These are phyloP conservation scores for Acanthosepion lycidas DNA, from an alignment of 2,888 invertebrate species.

Conservation along the genomic window DNA sequence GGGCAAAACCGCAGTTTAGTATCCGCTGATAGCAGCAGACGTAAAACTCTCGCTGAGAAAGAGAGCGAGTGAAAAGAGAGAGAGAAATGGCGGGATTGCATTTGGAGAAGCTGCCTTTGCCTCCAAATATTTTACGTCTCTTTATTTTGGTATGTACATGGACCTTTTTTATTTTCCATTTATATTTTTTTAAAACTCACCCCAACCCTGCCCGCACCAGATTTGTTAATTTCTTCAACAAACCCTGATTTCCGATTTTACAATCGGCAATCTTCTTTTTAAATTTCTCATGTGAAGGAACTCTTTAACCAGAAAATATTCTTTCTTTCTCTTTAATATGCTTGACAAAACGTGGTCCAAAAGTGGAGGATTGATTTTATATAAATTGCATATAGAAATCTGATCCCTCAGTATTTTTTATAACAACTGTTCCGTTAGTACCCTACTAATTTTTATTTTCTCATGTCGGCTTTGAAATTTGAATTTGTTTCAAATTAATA, in stretches of 20 bases:
- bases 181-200: not conserved
- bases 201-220: too few species aligned
- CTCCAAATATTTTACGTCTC: conserved; percentile 40
- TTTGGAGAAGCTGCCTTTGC: conserved; percentile 41
- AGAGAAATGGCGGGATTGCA: conserved; percentile 46
- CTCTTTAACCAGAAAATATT: not conserved
- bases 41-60: not conserved
- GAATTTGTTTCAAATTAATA: not conserved
- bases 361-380: not conserved
- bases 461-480: not conserved
- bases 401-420: not conserved
- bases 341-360: not conserved
- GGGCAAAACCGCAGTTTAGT: not conserved
- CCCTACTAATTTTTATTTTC: not conserved
- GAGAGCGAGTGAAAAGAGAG: not conserved
- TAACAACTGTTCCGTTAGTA: not conserved
- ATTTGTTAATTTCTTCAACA: not conserved
- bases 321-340: not conserved
- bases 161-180: not conserved
- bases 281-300: not conserved
- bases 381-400: not conserved
- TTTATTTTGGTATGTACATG: conserved; percentile 33
- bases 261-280: not conserved
- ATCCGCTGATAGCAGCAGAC: conserved; percentile 11
- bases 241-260: not conserved